phyloP scores from a whole-genome alignment of 2,888 invertebrate species.

The Melipona bicolor region DNA sequence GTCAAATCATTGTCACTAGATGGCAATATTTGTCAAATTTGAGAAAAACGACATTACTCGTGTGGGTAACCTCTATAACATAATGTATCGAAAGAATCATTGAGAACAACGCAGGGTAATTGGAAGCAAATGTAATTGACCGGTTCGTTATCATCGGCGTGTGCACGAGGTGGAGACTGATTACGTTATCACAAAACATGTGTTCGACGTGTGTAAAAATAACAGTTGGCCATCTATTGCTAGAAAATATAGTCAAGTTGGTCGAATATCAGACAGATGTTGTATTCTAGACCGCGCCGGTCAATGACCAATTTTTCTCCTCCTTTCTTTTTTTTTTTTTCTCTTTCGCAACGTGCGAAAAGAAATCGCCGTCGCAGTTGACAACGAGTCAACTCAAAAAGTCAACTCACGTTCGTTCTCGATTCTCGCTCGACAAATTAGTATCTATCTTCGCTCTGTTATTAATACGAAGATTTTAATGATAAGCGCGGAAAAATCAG shows the following conservation, averaged over 20 bases:
- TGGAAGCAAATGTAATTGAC: conserved; percentile 36
- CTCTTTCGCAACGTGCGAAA: not conserved
- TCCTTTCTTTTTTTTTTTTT: too few species aligned
- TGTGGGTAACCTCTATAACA: too few species aligned
- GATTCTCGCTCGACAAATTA: too few species aligned
- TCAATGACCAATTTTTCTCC: not conserved
- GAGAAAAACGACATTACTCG: too few species aligned
- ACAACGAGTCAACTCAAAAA: too few species aligned
- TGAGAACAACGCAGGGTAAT: conserved; percentile 23
- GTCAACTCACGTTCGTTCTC: too few species aligned
- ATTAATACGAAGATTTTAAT: not conserved
- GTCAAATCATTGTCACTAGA: too few species aligned
- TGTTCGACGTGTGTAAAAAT: conserved; percentile 45
- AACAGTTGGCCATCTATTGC: conserved; percentile 52
- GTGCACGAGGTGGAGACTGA: conserved; percentile 41
- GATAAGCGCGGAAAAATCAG: not conserved
- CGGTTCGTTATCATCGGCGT: conserved; percentile 24
- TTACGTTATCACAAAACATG: conserved; percentile 53
- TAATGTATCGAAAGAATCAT: not conserved
- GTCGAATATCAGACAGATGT: not conserved
- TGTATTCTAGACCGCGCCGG: not conserved
- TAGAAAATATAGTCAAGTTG: conserved; percentile 25
- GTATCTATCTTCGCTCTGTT: not conserved
- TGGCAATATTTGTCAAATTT: too few species aligned
- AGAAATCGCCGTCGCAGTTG: not conserved